Base-by-base conservation (phyloP, 1,140 invertebrate genomes). In the Pseudomyrmex gracilis region DNA sequence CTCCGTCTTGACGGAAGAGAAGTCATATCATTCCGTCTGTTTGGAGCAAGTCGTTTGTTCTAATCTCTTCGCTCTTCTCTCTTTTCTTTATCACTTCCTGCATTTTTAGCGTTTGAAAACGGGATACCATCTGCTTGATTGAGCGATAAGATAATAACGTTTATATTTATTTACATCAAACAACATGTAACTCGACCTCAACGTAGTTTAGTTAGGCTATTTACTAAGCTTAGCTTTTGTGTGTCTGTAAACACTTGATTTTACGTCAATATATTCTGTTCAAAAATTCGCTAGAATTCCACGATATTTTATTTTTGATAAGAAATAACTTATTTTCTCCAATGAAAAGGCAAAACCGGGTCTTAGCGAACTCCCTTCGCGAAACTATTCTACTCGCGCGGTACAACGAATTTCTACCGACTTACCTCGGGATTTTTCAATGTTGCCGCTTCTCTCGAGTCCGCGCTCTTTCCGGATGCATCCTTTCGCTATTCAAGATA, bases 401-500 rank as follows among this genome's bases (percentile, higher is more conserved):
- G 64, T 34, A 34, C 5, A 34, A 47, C 76, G 76, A 80, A 71
- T 80, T 80, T 80, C 43, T 55, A 70, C 43, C 34, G 47, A 78
- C 17, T 80, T 80, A n/a, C 55, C 20, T 78, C 20, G 53, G 76
- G 76, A 71, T 57, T 58, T 53, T 10, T 43, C 24, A 70, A 22
- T 71, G 49, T 34, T 34, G 64, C n/a, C n/a, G n/a, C 76, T 80
- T 70, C 58, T 53, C 76, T 58, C 47, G 51, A 43, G 55, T 67
- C n/a, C 58, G 66, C 66, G 71, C 34, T 71, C 66, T 71, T 58
- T 34, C 34, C 34, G 43, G 66, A 8, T 58, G 76, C 43, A 43
- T 47, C 76, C n/a, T 45, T 77, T 17, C 34, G 64, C 64, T 71
- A 80, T 80, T 80, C 49, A 43, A 86, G 58, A 85, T 51, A 47